A percentile compares a stretch with the other conserved stretches of the same genome.
Evolutionary conservation across 1,140 invertebrate species (phyloP).

Genomic region (Micrasema longulum): DNA sequence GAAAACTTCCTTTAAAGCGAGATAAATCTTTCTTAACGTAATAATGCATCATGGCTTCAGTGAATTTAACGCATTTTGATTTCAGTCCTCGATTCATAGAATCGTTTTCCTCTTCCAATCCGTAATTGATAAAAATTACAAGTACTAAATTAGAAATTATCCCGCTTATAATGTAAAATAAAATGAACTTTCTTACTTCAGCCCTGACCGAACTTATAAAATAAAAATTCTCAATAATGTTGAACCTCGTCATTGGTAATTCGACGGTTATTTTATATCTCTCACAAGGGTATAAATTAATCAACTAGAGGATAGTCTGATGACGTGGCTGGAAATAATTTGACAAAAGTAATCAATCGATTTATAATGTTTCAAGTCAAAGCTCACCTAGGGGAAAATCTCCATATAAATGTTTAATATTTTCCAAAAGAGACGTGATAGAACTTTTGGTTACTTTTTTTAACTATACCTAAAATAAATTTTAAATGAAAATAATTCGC

Average conservation of each 20-base stretch:
- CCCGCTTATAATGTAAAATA: constrained; percentile 51
- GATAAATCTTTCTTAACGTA: constrained; percentile 39
- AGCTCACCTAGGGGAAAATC: too few species aligned
- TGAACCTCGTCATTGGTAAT: constrained; percentile 11
- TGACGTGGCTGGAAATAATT: constrained; percentile 26
- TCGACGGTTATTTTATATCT: constrained; percentile 8
- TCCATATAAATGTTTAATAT: too few species aligned
- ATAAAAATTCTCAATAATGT: constrained; percentile 20
- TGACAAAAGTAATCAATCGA: constrained; percentile 18
- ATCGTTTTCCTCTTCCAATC: constrained; percentile 42
- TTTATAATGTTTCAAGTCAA: neutral
- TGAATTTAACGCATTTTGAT: constrained; percentile 51
- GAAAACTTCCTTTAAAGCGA: constrained; percentile 44
- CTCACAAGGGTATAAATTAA: constrained; percentile 5
- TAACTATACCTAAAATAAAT: constrained; percentile 20
- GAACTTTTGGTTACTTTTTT: neutral
- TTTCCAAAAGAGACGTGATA: too few species aligned
- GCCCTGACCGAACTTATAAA: constrained; percentile 13
- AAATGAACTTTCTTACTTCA: constrained; percentile 45
- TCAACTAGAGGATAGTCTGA: constrained; percentile 16
- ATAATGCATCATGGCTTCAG: constrained; percentile 55
- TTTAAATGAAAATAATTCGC: constrained; percentile 11
- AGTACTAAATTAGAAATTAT: constrained; percentile 42
- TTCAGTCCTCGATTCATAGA: constrained; percentile 46
- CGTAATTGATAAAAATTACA: constrained; percentile 19